Evolutionary conservation across 2,888 invertebrate species (phyloP).

Genomic region (Eucera pruinosa): DNA sequence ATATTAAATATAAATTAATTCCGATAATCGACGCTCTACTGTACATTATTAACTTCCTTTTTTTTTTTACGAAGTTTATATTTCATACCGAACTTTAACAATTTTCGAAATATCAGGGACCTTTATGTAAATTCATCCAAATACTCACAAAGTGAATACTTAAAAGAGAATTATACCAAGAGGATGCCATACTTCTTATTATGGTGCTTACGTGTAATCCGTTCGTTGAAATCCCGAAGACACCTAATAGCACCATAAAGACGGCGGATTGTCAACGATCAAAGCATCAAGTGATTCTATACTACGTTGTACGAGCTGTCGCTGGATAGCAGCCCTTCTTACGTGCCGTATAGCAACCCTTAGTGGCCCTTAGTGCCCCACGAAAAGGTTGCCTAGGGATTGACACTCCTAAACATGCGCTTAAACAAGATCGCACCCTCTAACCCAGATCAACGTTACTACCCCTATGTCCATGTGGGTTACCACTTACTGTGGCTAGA

Average conservation of each 20-base stretch:
- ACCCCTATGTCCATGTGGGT: conserved; percentile 62
- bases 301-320: conserved; percentile 54
- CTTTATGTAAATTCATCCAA: background rate
- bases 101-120: background rate
- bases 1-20: too few relatives aligned
- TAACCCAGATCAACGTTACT: conserved; percentile 69
- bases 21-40: too few relatives aligned
- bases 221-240: conserved; percentile 9
- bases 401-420: conserved; percentile 76
- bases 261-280: conserved; percentile 46
- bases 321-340: conserved; percentile 61
- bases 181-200: background rate
- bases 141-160: background rate
- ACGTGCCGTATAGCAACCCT: conserved; percentile 63
- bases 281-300: conserved; percentile 66
- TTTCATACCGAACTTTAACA: background rate
- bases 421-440: conserved; percentile 69
- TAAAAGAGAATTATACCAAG: background rate
- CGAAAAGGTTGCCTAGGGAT: conserved; percentile 73
- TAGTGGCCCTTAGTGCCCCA: conserved; percentile 72
- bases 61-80: too few relatives aligned
- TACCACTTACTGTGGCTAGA: conserved; percentile 46
- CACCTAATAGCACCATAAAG: conserved; percentile 39
- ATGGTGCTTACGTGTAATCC: background rate
- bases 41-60: too few relatives aligned